Base-by-base conservation (phyloP, 2,113 vertebrate genomes). In the Odontophorus gujanensis region DNA sequence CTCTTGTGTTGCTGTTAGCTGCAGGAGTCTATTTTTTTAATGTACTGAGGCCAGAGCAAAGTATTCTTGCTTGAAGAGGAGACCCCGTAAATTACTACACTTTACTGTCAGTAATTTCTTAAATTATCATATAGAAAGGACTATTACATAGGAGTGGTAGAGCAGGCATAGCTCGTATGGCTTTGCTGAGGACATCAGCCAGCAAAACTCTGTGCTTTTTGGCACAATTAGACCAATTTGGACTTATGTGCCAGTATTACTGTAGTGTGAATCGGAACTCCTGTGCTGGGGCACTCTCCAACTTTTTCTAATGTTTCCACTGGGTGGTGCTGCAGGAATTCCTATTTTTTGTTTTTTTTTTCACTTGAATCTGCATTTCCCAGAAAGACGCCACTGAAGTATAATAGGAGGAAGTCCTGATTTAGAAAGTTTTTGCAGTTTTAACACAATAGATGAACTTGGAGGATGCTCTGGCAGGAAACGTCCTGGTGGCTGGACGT, bases 381-480 rank as follows among this genome's bases (percentile, higher is more conserved):
- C 97, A 98, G 96, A 98, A 99, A 98, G 98, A 98, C 98, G 96
- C 97, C 98, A 97, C 97, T 97, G 42, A 95, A 98, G 96, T 98
- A 99, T 98, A 99, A 99, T 99, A 97, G 98, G 97, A 98, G 99
- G 99, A 99, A 99, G 99, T 99, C 98, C 98, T 98, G 98, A 97
- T 99, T 98, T 98, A 99, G 98, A 99, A 98, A 98, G 98, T 97
- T 98, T 98, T 98, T 98, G 98, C 97, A 98, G 97, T 97, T 98
- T 98, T 97, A 96, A 98, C 98, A 97, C 98, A 98, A 98, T 98
- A 95, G 97, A 93, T 97, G 97, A 96, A 97, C 93, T 97, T 87
- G 42, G 97, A 98, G 98, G 98, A 98, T 98, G 97, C 97, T 97
- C 97, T 96, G 97, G 91, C 98, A 98, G 98, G 99, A 99, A 99